A percentile compares a stretch with the other conserved stretches of the same genome.
Evolutionary conservation across 2,797 vertebrate genomes (phyloP).

Genomic region (Pseudocheirus occidentalis): DNA sequence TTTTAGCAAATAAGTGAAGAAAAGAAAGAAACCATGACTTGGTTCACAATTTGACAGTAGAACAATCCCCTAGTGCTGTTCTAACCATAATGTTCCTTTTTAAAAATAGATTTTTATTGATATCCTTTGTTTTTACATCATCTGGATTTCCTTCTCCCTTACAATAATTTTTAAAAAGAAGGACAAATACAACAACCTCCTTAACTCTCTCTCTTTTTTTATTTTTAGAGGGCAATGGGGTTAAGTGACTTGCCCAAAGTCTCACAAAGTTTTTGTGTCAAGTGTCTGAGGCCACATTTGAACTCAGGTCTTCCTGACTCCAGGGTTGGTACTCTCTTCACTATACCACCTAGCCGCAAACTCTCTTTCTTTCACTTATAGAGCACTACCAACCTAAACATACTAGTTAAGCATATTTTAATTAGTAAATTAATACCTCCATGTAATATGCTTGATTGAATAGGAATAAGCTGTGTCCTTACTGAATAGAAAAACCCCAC

Average conservation of each 20-base stretch:
- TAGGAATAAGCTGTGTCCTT: not conserved
- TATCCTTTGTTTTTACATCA: too few species aligned
- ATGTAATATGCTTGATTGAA: not conserved
- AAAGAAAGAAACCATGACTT: not conserved
- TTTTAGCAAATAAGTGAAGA: not conserved
- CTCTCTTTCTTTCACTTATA: not conserved
- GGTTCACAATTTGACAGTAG: not conserved
- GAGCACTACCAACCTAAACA: not conserved
- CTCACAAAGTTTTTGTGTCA: too few species aligned
- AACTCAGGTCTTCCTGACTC: too few species aligned
- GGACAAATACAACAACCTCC: too few species aligned
- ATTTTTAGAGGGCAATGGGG: too few species aligned
- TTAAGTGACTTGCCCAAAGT: too few species aligned
- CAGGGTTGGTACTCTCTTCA: too few species aligned
- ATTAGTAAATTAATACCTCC: not conserved
- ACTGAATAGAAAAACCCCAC: not conserved
- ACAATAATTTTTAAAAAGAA: too few species aligned
- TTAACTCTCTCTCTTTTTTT: too few species aligned
- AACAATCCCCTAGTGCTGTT: not conserved
- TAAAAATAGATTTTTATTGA: not conserved
- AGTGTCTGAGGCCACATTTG: too few species aligned
- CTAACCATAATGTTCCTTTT: not conserved
- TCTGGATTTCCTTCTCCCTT: too few species aligned
- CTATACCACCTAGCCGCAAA: too few species aligned
- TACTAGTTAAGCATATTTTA: not conserved